Base-by-base conservation (phyloP, 2,888 invertebrate genomes). In the Pachydiplax longipennis region DNA sequence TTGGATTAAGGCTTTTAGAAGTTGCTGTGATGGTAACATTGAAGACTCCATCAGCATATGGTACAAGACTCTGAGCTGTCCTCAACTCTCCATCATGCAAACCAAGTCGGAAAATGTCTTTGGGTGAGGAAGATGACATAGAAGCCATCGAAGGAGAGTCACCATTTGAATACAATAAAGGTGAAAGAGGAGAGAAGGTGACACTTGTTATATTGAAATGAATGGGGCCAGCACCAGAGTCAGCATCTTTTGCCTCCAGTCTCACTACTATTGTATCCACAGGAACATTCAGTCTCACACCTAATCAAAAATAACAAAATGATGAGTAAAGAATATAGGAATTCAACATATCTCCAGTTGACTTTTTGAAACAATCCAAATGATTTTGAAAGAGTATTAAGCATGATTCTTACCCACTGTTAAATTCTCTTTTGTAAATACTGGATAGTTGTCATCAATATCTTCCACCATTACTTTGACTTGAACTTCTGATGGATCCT, bases 361-460 rank as follows among this genome's bases (percentile, higher is more conserved):
- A 65, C n/a, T 8, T 65, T 65, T n/a, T 22, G n/a, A 61, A 22
- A 61, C 10, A 6, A 61, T 65, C n/a, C n/a, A 65, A n/a, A 44
- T 44, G 0, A 44, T 31, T 80, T 31, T 80, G 12, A 80, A 37
- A 25, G 37, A 6, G 35, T 0, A 10, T 31, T 15, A 82, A 91
- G 80, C 44, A 0, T 40, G 61, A 44, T 48, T 92, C 92, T 92
- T 91, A 94, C 94, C 97, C 10, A 97, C 94, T 0, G 97, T 96
- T 91, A 96, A 94, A 81, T 95, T 95, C 91, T 96, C 95, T 4
- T 95, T 94, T 40, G 95, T 95, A 91, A 97, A 97, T 92, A 95
- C 94, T 0, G 97, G 97, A 61, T 96, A 93, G 93, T 97, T 97
- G 92, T 97, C 97, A 92, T 97, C 97, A 31, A 97, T 95, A 92